phyloP scores from a whole-genome alignment of 1,140 invertebrate species.

The Steinernema feltiae region DNA sequence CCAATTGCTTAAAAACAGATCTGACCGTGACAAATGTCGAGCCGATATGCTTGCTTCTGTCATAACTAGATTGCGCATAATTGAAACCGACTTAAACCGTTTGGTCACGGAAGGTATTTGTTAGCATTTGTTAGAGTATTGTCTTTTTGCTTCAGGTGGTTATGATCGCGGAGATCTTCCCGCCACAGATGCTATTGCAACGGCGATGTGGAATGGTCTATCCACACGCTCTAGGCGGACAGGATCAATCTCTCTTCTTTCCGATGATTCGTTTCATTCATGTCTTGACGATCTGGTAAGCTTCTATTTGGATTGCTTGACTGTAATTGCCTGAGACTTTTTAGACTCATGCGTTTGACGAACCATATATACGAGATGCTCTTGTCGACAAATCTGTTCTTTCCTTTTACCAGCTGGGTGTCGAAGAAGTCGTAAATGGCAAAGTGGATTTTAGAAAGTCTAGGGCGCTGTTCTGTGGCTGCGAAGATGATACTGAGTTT shows the following conservation, averaged over 20 bases:
- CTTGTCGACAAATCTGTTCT: no score
- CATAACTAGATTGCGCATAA: background rate
- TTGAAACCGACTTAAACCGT: background rate
- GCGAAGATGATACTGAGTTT: slow-evolving; percentile 84
- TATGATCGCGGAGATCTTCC: background rate
- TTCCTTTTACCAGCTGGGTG: background rate
- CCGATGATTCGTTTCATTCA: background rate
- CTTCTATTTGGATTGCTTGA: background rate
- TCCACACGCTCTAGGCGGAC: background rate
- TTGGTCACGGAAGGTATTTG: slow-evolving; percentile 8
- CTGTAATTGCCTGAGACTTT: background rate
- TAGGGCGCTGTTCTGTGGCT: slow-evolving; percentile 77
- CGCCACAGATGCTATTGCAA: slow-evolving; percentile 1
- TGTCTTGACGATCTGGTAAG: background rate
- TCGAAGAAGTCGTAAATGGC: background rate
- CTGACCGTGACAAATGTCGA: background rate
- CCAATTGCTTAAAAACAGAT: background rate
- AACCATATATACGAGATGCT: no score
- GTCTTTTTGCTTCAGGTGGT: background rate
- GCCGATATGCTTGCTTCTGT: background rate
- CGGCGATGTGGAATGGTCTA: background rate
- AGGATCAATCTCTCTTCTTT: background rate
- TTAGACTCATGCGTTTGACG: background rate
- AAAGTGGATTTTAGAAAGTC: slow-evolving; percentile 63
- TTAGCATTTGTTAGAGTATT: no score